These are phyloP conservation scores for Oreonectes daqikongensis DNA, from an alignment of 2,797 vertebrate species.

Conservation along the genomic window DNA sequence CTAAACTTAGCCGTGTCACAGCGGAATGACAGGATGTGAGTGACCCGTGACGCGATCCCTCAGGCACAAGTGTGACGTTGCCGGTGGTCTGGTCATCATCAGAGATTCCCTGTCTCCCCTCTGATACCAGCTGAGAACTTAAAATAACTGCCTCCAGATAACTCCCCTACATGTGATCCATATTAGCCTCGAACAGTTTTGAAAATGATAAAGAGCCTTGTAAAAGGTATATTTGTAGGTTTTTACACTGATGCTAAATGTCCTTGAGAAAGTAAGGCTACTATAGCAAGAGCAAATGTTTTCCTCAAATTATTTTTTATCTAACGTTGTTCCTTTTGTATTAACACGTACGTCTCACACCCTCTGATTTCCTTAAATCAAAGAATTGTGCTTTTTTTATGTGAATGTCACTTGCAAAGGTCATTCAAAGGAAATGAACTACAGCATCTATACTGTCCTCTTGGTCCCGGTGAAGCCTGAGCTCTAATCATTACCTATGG, in stretches of 20 bases:
- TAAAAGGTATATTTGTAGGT: background rate
- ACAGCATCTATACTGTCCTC: slow-evolving; percentile 27
- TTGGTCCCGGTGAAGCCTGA: slow-evolving; percentile 44
- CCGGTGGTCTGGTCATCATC: slow-evolving; percentile 64
- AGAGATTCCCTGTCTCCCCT: slow-evolving; percentile 16
- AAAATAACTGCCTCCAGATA: slow-evolving; percentile 51
- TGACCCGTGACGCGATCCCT: slow-evolving; percentile 62
- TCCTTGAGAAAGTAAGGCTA: slow-evolving; percentile 2
- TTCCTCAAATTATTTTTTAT: background rate
- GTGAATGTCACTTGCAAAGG: slow-evolving; percentile 39
- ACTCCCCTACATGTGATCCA: background rate
- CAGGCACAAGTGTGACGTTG: slow-evolving; percentile 57
- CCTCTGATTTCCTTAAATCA: background rate
- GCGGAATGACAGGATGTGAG: slow-evolving; percentile 30
- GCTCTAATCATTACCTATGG: slow-evolving; percentile 55
- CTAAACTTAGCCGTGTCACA: slow-evolving; percentile 31
- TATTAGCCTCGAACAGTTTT: background rate
- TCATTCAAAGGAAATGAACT: slow-evolving; percentile 36
- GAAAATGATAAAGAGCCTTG: background rate
- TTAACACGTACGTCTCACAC: background rate
- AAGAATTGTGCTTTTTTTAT: background rate
- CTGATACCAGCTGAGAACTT: slow-evolving; percentile 40
- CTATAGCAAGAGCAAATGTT: slow-evolving; percentile 1
- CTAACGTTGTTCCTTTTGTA: background rate
- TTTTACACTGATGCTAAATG: background rate